A percentile compares a stretch with the other conserved stretches of the same genome.
These are phyloP conservation scores for Drosophila trapezifrons DNA, from an alignment of 1,140 invertebrate species.

Conservation along the genomic window DNA sequence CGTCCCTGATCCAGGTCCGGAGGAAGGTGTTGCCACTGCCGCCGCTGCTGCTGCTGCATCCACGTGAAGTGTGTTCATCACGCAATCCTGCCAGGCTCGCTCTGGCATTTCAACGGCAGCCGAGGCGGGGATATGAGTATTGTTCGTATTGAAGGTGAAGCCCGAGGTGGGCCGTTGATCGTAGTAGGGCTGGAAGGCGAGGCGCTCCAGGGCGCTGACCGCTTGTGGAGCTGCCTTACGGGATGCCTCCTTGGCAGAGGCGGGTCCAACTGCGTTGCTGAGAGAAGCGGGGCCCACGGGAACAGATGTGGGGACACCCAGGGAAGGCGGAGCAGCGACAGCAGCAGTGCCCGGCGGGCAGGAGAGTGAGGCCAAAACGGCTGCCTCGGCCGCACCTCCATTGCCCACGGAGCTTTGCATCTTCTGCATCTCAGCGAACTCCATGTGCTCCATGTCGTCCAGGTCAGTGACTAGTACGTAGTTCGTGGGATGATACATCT, in stretches of 20 bases:
- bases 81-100: conserved; percentile 91
- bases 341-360: conserved; percentile 41
- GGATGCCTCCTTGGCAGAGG: conserved; percentile 43
- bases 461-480: conserved; percentile 96
- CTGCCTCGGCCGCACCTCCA: conserved; percentile 50
- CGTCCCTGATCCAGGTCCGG: conserved; percentile 19
- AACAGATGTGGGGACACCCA: conserved; percentile 28
- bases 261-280: conserved; percentile 1
- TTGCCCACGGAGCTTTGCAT: conserved; percentile 32
- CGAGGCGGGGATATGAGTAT: conserved; percentile 83
- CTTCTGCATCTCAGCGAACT: conserved; percentile 69
- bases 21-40: conserved; percentile 4
- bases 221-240: conserved; percentile 55
- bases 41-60: conserved; percentile 52
- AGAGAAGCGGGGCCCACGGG: conserved; percentile 38
- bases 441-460: conserved; percentile 87
- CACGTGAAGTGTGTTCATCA: conserved; percentile 84
- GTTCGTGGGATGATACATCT: conserved; percentile 96
- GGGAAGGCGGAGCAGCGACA: conserved; percentile 10
- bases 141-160: conserved; percentile 82
- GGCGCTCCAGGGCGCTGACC: conserved; percentile 67
- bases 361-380: conserved; percentile 63
- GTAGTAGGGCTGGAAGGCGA: conserved; percentile 79
- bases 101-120: conserved; percentile 88
- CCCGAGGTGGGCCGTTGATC: conserved; percentile 79